Percentiles rank a stretch among this genome's conserved stretches.
phyloP scores from a whole-genome alignment of 2,113 vertebrate species.

The Lonchura striata region DNA sequence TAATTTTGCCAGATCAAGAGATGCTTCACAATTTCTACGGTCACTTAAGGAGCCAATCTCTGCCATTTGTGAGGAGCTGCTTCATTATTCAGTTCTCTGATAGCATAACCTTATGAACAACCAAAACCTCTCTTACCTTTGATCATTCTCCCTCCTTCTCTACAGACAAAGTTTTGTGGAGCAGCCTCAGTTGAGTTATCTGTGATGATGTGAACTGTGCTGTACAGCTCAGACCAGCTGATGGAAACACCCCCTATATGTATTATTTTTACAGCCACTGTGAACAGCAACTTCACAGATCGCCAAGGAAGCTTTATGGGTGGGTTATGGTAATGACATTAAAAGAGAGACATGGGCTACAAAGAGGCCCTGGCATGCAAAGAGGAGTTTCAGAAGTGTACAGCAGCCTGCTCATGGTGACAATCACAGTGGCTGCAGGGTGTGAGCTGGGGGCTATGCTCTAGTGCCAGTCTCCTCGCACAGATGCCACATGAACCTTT shows the following conservation, averaged over 20 bases:
- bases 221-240: not conserved
- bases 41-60: not conserved
- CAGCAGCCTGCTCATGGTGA: not conserved
- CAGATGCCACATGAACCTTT: fast-evolving
- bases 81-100: not conserved
- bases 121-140: not conserved
- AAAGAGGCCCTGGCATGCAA: not conserved
- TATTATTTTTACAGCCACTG: not conserved
- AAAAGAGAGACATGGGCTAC: not conserved
- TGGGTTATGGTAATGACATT: not conserved
- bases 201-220: not conserved
- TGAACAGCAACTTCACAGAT: not conserved
- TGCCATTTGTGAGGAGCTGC: not conserved
- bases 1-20: not conserved
- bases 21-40: not conserved
- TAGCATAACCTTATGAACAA: not conserved
- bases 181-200: not conserved
- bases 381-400: not conserved
- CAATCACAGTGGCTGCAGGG: not conserved
- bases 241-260: not conserved
- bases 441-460: not conserved
- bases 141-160: not conserved
- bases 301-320: not conserved
- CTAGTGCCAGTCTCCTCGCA: not conserved
- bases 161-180: not conserved